Evolutionary conservation across 2,113 vertebrate genomes (phyloP).

Genomic region (Jaculus jaculus): DNA sequence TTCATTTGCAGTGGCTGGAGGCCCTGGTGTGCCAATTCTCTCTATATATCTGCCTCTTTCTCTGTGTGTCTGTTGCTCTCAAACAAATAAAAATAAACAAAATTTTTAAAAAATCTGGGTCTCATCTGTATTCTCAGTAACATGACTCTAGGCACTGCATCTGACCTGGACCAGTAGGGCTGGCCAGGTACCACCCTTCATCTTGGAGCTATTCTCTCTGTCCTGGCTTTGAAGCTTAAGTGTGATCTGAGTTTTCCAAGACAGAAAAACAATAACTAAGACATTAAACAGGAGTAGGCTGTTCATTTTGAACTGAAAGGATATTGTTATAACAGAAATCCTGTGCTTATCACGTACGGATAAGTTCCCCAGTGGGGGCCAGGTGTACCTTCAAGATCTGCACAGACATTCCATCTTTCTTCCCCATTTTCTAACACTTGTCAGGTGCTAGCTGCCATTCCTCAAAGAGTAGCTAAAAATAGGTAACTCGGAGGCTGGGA

Average conservation of each 20-base stretch:
- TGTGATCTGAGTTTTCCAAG: not conserved
- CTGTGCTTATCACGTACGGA: conserved; percentile 46
- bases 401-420: not conserved
- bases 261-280: not conserved
- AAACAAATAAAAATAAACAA: too few species aligned
- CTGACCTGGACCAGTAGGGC: not conserved
- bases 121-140: not conserved
- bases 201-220: not conserved
- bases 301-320: conserved; percentile 30
- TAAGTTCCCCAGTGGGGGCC: conserved; percentile 52
- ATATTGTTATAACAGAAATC: conserved; percentile 14
- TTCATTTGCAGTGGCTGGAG: too few species aligned
- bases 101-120: not conserved
- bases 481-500: not conserved
- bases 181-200: not conserved
- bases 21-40: too few species aligned
- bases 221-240: not conserved
- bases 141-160: not conserved
- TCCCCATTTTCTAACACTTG: not conserved
- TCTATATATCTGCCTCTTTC: too few species aligned
- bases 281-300: conserved; percentile 10
- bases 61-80: too few species aligned
- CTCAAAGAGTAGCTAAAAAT: not conserved
- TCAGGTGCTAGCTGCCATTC: conserved; percentile 26
- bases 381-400: not conserved